These are phyloP conservation scores for Salvelinus sp. DNA, from an alignment of 2,113 vertebrate species.

Conservation along the genomic window DNA sequence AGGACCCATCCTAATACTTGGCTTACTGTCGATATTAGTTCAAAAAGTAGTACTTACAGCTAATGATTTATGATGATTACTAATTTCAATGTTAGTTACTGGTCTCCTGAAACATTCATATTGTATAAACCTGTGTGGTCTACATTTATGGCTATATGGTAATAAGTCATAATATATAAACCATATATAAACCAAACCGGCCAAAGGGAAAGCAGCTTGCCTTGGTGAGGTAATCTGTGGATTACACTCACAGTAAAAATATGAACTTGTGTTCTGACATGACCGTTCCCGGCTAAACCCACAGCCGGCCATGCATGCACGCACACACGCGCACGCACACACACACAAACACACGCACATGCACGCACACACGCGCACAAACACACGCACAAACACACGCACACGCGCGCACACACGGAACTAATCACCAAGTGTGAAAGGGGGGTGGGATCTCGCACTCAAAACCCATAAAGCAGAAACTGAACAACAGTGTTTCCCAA, in stretches of 20 bases:
- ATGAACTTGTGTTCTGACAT: neutral
- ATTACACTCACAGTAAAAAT: slow-evolving; percentile 5
- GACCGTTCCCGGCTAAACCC: neutral
- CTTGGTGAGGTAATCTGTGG: slow-evolving; percentile 1
- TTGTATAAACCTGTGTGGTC: neutral
- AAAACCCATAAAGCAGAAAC: neutral
- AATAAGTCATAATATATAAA: slow-evolving; percentile 4
- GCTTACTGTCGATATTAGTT: too few species aligned
- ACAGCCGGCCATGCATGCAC: neutral
- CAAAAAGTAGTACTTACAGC: too few species aligned
- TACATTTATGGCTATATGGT: neutral
- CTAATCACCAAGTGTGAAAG: neutral
- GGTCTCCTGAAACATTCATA: neutral
- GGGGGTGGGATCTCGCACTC: too few species aligned
- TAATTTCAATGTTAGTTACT: neutral
- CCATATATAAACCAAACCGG: neutral
- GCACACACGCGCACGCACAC: neutral
- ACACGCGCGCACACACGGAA: neutral
- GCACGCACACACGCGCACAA: neutral
- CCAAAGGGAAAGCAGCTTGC: neutral
- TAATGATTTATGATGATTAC: too few species aligned
- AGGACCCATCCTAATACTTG: too few species aligned
- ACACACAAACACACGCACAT: neutral
- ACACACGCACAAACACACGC: neutral
- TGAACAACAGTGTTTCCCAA: neutral